A percentile compares a stretch with the other conserved stretches of the same genome.
These are phyloP conservation scores for Rhinella marina DNA, from an alignment of 2,797 vertebrate species.

Conservation along the genomic window DNA sequence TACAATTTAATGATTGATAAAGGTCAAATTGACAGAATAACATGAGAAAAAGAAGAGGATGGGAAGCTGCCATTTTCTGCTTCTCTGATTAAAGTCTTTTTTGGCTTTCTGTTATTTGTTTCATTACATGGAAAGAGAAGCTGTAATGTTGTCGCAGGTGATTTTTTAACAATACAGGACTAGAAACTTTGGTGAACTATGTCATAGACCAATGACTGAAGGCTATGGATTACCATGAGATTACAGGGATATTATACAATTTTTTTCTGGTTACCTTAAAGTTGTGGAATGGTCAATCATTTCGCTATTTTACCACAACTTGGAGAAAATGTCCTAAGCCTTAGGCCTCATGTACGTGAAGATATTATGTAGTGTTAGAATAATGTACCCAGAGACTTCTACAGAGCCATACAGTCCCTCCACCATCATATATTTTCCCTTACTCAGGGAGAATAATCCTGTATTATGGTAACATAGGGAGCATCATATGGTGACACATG, in stretches of 20 bases:
- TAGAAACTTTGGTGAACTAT: not conserved
- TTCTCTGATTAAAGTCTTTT: slow-evolving; percentile 26
- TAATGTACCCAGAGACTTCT: too few species aligned
- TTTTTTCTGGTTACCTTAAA: too few species aligned
- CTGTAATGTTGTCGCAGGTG: not conserved
- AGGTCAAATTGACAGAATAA: slow-evolving; percentile 15
- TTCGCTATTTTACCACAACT: too few species aligned
- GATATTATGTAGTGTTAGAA: too few species aligned
- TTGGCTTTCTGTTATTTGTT: slow-evolving; percentile 5
- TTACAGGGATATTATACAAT: too few species aligned
- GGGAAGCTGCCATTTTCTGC: not conserved
- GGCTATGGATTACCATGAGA: not conserved
- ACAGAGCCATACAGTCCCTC: not conserved
- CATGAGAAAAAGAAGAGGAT: not conserved
- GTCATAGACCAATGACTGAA: not conserved
- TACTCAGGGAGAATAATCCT: too few species aligned
- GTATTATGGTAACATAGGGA: too few species aligned
- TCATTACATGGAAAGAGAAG: not conserved
- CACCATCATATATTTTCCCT: not conserved
- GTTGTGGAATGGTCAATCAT: too few species aligned
- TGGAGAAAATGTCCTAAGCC: too few species aligned
- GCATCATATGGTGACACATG: too few species aligned
- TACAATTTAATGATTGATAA: slow-evolving; percentile 1
- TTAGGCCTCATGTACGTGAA: too few species aligned
- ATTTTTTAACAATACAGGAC: not conserved